These are phyloP conservation scores for Cephalopachus bancanus DNA, from an alignment of 2,797 vertebrate species.

Conservation along the genomic window DNA sequence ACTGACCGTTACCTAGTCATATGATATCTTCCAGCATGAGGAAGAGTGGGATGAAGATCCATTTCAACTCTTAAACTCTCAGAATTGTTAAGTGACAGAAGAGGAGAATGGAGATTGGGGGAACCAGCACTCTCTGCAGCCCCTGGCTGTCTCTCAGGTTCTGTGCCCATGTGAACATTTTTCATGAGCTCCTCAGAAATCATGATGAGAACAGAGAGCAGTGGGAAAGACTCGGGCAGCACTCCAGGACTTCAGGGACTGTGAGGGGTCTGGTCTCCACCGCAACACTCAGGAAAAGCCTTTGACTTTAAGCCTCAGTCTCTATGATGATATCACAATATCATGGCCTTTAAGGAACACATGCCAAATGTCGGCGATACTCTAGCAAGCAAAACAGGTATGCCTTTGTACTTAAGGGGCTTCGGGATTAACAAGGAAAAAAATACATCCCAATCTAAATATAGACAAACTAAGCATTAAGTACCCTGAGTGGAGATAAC, in stretches of 20 bases:
- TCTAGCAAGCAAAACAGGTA: fast-evolving
- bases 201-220: neutral
- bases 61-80: neutral
- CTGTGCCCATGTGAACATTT: neutral
- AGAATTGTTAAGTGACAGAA: neutral
- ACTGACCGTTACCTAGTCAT: neutral
- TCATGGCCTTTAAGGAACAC: neutral
- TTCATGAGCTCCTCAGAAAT: neutral
- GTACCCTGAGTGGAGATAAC: neutral
- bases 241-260: neutral
- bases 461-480: neutral
- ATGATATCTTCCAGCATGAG: neutral
- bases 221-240: neutral
- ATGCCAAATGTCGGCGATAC: neutral
- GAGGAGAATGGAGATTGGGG: neutral
- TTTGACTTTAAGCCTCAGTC: neutral
- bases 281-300: neutral
- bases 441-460: neutral
- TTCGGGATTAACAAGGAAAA: neutral
- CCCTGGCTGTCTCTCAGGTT: neutral
- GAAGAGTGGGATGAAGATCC: neutral
- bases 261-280: neutral
- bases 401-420: neutral
- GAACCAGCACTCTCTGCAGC: neutral
- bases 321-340: neutral